These are phyloP conservation scores for Anticlea derivata DNA, from an alignment of 2,888 invertebrate species.

Conservation along the genomic window DNA sequence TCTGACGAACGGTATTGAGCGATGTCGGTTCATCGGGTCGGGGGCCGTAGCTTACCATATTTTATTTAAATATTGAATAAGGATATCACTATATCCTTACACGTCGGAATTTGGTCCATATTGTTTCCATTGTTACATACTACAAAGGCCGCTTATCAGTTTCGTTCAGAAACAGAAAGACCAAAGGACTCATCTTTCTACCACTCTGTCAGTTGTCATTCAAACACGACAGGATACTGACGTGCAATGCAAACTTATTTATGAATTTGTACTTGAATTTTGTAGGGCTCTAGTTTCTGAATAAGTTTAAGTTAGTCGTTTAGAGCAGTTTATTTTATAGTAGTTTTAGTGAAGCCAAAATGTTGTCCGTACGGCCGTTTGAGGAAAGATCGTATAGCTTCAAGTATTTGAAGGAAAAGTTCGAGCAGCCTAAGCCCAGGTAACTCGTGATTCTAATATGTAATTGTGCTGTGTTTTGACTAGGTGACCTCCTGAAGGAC, in stretches of 20 bases:
- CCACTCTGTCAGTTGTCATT: conserved; percentile 39
- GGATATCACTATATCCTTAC: background rate
- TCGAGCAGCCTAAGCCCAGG: conserved; percentile 67
- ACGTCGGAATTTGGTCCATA: conserved; percentile 16
- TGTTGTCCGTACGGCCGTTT: conserved; percentile 62
- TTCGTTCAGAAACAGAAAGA: conserved; percentile 26
- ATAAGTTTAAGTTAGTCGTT: conserved; percentile 11
- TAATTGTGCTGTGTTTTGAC: background rate
- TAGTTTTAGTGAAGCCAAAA: conserved; percentile 46
- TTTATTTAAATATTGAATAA: background rate
- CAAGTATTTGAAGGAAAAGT: conserved; percentile 69
- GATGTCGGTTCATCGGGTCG: too few species aligned
- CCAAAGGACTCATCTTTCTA: conserved; percentile 18
- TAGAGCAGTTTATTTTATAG: conserved; percentile 21
- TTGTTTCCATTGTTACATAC: conserved; percentile 22
- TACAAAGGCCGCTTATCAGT: conserved; percentile 33
- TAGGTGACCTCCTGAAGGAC: too few species aligned
- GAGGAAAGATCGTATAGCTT: conserved; percentile 71
- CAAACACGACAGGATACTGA: conserved; percentile 28
- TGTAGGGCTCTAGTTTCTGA: conserved; percentile 19
- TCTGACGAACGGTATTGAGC: too few species aligned
- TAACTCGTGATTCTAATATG: conserved; percentile 40
- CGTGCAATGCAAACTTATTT: conserved; percentile 13
- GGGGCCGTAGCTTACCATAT: too few species aligned
- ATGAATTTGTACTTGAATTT: conserved; percentile 24